A percentile compares a stretch with the other conserved stretches of the same genome.
Conservation (phyloP, 2,113 vertebrate species). For the Gavia stellata region DNA sequence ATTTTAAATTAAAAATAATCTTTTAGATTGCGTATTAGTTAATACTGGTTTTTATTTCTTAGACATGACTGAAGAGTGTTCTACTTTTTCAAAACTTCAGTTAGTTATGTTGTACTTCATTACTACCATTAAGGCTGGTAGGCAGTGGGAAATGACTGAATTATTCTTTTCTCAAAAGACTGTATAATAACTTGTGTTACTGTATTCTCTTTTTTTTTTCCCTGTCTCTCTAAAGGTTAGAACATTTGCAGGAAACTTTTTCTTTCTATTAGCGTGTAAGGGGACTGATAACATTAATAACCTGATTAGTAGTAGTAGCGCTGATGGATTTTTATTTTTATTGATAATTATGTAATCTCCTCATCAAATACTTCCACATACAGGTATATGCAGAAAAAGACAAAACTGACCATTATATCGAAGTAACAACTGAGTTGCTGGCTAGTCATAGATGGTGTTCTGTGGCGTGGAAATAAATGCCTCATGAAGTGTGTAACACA, state of each 20-base stretch:
- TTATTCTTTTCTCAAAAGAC: background rate
- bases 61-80: background rate
- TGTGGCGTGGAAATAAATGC: background rate
- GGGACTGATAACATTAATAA: background rate
- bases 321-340: background rate
- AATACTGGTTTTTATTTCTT: background rate
- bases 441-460: background rate
- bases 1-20: background rate
- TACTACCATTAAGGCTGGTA: background rate
- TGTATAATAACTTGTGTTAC: background rate
- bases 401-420: background rate
- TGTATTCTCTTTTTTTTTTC: background rate
- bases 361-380: background rate
- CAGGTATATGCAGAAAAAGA: background rate
- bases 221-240: background rate
- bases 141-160: background rate
- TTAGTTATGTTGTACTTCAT: background rate
- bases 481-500: background rate
- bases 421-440: background rate
- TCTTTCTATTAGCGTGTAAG: background rate
- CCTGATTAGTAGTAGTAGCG: background rate
- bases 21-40: background rate
- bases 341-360: background rate
- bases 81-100: background rate
- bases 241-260: background rate